phyloP scores from a whole-genome alignment of 2,113 vertebrate species.

The Tachycineta bicolor region DNA sequence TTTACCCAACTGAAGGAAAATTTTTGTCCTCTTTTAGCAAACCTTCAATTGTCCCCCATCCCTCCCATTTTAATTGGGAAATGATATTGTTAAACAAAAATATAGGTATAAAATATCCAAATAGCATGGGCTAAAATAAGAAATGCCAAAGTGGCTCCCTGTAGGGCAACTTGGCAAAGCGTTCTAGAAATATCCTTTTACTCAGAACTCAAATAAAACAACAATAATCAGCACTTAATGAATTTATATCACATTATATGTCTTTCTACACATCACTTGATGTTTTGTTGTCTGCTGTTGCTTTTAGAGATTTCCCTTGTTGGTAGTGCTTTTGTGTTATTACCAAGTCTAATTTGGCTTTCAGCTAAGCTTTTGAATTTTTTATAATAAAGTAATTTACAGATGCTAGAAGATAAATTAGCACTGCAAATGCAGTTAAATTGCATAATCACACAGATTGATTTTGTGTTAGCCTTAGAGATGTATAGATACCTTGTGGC shows the following conservation, averaged over 20 bases:
- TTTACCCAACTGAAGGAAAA: not conserved
- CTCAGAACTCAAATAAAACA: conserved; percentile 55
- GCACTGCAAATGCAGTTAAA: conserved; percentile 75
- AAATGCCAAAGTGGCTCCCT: not conserved
- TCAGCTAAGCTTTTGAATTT: conserved; percentile 75
- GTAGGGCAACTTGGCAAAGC: not conserved
- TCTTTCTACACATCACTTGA: conserved; percentile 58
- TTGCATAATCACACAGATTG: conserved; percentile 75
- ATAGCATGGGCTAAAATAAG: not conserved
- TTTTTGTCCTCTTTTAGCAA: not conserved
- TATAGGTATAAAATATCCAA: not conserved
- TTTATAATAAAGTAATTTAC: conserved; percentile 82
- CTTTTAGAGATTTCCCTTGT: conserved; percentile 71
- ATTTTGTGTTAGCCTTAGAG: conserved; percentile 78
- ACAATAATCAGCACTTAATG: conserved; percentile 62
- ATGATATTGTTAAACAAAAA: not conserved
- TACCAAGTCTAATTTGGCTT: conserved; percentile 71
- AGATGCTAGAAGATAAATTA: conserved; percentile 78
- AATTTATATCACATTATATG: conserved; percentile 69
- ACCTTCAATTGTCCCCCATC: not conserved
- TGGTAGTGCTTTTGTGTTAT: conserved; percentile 69
- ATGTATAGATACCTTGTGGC: conserved; percentile 75
- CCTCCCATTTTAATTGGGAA: not conserved
- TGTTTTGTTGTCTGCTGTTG: conserved; percentile 57
- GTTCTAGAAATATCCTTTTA: conserved; percentile 44